phyloP scores from a whole-genome alignment of 1,140 invertebrate species.

The Zaprionus camerounensis region DNA sequence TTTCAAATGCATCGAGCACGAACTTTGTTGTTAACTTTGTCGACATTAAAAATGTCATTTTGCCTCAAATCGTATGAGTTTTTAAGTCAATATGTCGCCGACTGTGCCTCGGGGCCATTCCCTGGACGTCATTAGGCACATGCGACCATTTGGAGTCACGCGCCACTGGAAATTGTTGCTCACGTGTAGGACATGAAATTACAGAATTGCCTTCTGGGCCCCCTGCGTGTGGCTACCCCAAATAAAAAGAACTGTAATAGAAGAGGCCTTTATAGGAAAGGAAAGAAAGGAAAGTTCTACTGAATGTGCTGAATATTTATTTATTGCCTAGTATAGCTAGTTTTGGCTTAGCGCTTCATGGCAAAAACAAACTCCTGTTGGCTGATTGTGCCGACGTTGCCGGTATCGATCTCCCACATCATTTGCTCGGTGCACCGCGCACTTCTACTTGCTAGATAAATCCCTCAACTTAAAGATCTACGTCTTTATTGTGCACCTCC shows the following conservation, averaged over 20 bases:
- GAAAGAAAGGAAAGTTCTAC: not conserved
- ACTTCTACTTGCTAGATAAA: constrained; percentile 32
- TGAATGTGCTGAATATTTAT: constrained; percentile 3
- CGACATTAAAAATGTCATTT: not conserved
- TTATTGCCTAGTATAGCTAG: not conserved
- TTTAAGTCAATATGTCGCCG: not conserved
- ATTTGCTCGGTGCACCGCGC: constrained; percentile 24
- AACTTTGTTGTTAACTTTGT: not conserved
- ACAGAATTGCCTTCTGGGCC: constrained; percentile 23
- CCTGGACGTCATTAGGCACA: constrained; percentile 26
- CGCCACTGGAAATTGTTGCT: constrained; percentile 30
- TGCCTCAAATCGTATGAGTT: not conserved
- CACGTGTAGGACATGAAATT: constrained; percentile 31
- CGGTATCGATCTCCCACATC: constrained; percentile 42
- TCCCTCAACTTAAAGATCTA: constrained; percentile 23
- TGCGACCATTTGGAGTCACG: constrained; percentile 46
- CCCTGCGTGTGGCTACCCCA: constrained; percentile 25
- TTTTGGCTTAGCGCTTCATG: constrained; percentile 14
- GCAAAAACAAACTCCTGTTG: constrained; percentile 40
- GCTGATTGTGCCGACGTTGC: constrained; percentile 45
- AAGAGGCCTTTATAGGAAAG: not conserved
- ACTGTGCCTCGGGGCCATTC: not conserved
- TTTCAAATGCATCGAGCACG: not conserved
- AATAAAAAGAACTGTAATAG: constrained; percentile 4
- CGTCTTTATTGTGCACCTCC: not conserved